phyloP scores from a whole-genome alignment of 2,888 invertebrate species.

The Melinaea marsaeus region DNA sequence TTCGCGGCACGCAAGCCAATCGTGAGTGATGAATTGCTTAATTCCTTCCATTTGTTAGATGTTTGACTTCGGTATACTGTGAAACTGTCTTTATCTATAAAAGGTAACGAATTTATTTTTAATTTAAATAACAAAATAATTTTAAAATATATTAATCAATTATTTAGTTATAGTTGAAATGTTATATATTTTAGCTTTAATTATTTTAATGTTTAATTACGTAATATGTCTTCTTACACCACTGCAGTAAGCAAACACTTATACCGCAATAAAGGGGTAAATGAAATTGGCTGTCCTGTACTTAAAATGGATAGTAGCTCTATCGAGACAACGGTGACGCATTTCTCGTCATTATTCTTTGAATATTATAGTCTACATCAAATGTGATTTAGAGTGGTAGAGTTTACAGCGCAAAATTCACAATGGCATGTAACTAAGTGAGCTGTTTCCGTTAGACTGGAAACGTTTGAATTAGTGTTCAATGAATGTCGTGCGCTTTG shows the following conservation, averaged over 20 bases:
- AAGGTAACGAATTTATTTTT: too few relatives aligned
- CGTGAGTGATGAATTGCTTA: constrained; percentile 26
- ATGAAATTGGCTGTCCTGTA: constrained; percentile 60
- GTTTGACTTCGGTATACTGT: constrained; percentile 6
- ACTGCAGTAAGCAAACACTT: constrained; percentile 32
- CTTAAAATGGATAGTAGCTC: constrained; percentile 53
- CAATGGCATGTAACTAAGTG: constrained; percentile 45
- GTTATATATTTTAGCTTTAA: too few relatives aligned
- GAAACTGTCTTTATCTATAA: too few relatives aligned
- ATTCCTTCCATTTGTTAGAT: constrained; percentile 25
- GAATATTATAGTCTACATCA: constrained; percentile 27
- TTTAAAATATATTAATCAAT: too few relatives aligned
- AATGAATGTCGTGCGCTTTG: too few relatives aligned
- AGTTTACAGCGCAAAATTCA: constrained; percentile 38
- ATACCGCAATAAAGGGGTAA: constrained; percentile 40
- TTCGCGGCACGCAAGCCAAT: constrained; percentile 23
- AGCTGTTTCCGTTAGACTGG: constrained; percentile 22
- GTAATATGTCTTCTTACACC: constrained; percentile 11
- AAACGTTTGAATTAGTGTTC: constrained; percentile 14
- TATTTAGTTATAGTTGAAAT: too few relatives aligned
- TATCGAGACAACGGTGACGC: constrained; percentile 35
- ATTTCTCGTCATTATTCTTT: constrained; percentile 26
- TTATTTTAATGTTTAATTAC: background rate
- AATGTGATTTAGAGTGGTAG: constrained; percentile 19
- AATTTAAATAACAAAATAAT: too few relatives aligned